A percentile compares a stretch with the other conserved stretches of the same genome.
Evolutionary conservation across 2,113 vertebrate species (phyloP).

Genomic region (Arenaria interpres): DNA sequence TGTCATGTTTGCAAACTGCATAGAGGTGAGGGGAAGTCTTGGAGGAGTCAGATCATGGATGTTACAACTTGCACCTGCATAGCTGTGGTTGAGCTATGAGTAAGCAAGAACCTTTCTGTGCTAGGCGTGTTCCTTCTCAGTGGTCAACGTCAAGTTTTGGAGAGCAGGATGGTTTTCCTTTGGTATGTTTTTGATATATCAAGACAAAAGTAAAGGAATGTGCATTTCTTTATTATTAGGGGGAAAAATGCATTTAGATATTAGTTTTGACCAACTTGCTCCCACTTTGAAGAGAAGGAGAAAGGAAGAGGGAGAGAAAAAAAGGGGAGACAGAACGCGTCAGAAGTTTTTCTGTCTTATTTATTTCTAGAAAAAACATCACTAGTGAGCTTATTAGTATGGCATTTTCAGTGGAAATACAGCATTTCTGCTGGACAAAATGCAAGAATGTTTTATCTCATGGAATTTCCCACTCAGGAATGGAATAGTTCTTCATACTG

Average conservation of each 20-base stretch:
- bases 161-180: background rate
- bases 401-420: slow-evolving; percentile 60
- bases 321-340: background rate
- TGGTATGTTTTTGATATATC: background rate
- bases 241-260: background rate
- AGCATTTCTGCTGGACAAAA: slow-evolving; percentile 66
- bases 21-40: background rate
- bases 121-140: background rate
- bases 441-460: slow-evolving; percentile 68
- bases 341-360: background rate
- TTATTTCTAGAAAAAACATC: slow-evolving; percentile 36
- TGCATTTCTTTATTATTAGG: background rate
- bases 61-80: background rate
- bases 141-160: background rate
- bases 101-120: background rate
- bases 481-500: slow-evolving; percentile 58
- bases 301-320: background rate
- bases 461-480: slow-evolving; percentile 73
- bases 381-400: slow-evolving; percentile 13
- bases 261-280: background rate
- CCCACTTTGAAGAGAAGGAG: background rate
- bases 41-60: background rate
- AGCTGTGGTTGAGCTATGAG: background rate
- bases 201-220: background rate
- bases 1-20: background rate